Percentiles rank a stretch among this genome's conserved stretches.
phyloP scores from a whole-genome alignment of 2,113 vertebrate genomes.

The Dicrurus megarhynchus region DNA sequence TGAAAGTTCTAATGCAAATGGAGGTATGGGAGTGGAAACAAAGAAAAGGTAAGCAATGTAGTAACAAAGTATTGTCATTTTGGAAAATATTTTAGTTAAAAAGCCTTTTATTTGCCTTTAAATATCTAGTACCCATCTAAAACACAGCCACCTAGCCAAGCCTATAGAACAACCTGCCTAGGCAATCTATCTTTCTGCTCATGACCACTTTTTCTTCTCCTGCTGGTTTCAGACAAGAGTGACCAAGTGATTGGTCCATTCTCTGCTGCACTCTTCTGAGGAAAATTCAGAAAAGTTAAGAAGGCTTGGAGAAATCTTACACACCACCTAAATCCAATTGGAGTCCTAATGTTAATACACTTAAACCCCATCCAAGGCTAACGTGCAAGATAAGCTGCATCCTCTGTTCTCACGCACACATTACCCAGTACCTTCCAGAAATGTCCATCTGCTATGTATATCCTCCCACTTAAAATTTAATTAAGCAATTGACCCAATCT shows the following conservation, averaged over 20 bases:
- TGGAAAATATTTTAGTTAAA: neutral
- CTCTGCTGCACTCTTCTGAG: neutral
- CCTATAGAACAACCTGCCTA: neutral
- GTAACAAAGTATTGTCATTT: neutral
- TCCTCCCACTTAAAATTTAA: constrained; percentile 27
- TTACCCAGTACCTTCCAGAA: constrained; percentile 21
- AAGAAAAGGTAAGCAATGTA: neutral
- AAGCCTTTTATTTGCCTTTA: neutral
- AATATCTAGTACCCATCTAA: neutral
- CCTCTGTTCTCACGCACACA: neutral
- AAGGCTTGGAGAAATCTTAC: neutral
- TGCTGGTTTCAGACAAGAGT: neutral
- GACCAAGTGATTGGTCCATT: neutral
- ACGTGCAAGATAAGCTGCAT: neutral
- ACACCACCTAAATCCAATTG: neutral
- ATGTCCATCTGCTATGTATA: constrained; percentile 16
- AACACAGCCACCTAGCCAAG: neutral
- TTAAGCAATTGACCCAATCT: constrained; percentile 25
- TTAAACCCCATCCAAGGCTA: neutral
- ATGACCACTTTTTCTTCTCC: neutral
- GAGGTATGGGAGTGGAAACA: neutral
- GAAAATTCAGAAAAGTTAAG: neutral
- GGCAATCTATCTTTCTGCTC: neutral
- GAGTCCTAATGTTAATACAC: neutral
- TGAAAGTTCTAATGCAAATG: neutral